Evolutionary conservation across 2,888 invertebrate species (phyloP), one percentile per base, ranked within the genome.

Genomic region (Amiota communis): DNA sequence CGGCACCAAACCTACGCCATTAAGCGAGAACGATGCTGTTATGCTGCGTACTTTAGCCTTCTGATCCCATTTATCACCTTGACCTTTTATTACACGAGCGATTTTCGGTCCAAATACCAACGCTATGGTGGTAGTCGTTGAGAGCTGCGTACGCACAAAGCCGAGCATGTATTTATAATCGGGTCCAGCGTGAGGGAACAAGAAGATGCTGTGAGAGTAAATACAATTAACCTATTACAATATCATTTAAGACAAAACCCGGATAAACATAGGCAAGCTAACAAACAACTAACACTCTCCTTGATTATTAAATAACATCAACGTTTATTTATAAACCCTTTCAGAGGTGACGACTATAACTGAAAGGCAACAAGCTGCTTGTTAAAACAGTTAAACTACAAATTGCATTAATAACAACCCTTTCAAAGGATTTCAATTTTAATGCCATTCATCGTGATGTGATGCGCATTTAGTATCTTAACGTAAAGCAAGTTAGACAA

Each of bases 161-260:
- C 97, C 96, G 77, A 98, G 92, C 67, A 97, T 91, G 87, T 97
- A 98, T 88, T 98, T 96, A 82, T 97, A 94, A 88, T 98, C 97
- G 13, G 98, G 98, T 17, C 96, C 96, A 72, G 96, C 96, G 86
- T 92, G 92, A 4, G 96, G 96, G 84, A 97, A 93, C 82, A 97
- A 94, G 87, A 96, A 92, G 84, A 97, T 93, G 90, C 97, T 97
- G 77, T 15, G n/a, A 47, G 13, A 47, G 15, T n/a, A n/a, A 10
- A 47, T 2, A 15, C 53, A 53, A 8, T 53, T 9, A 53, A 53
- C 53, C 15, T 15, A 53, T 8, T 15, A 53, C 53, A 53, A 53
- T 15, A 13, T 53, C 53, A 53, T n/a, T 9, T 36, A 4, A 36
- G 36, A 36, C 36, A 36, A 6, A 36, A 36, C 36, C 53, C 6